These are phyloP conservation scores for Crambe crambe DNA, from an alignment of 37 sponge, comb jelly and placozoan species.

Conservation along the genomic window DNA sequence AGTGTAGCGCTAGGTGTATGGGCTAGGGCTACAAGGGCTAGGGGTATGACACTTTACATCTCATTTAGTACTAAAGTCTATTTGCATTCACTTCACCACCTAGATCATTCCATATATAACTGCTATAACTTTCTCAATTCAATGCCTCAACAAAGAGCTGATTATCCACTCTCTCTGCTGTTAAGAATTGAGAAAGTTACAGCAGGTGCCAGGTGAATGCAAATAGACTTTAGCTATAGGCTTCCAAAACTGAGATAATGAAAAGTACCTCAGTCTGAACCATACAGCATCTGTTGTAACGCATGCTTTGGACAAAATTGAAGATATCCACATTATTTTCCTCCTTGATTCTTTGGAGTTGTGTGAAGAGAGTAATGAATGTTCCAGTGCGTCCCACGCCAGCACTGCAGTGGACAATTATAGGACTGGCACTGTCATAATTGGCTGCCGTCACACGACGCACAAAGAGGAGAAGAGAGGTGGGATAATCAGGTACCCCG, in stretches of 20 bases:
- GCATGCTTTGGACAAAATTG: constrained; percentile 60
- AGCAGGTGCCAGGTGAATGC: too few relatives aligned
- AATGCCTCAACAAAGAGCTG: too few relatives aligned
- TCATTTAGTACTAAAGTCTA: too few relatives aligned
- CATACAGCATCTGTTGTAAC: constrained; percentile 72
- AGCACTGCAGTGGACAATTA: constrained; percentile 85
- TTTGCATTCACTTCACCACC: too few relatives aligned
- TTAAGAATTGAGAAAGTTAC: too few relatives aligned
- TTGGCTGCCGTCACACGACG: constrained; percentile 51
- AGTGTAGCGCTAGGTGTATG: background rate
- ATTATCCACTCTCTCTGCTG: too few relatives aligned
- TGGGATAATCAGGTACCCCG: constrained; percentile 87
- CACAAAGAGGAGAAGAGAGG: constrained; percentile 76
- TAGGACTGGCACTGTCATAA: constrained; percentile 32
- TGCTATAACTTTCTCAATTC: too few relatives aligned
- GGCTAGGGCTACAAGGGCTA: too few relatives aligned
- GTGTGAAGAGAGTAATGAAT: constrained; percentile 63
- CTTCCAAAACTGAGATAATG: too few relatives aligned
- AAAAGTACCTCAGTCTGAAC: constrained; percentile 89
- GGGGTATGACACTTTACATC: too few relatives aligned
- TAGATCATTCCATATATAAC: too few relatives aligned
- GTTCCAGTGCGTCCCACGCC: constrained; percentile 88
- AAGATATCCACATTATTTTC: constrained; percentile 72
- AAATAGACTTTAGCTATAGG: too few relatives aligned
- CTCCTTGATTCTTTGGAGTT: constrained; percentile 57